These are phyloP conservation scores for Philypnodon macrostomus DNA, from an alignment of 2,797 vertebrate genomes.

Conservation along the genomic window DNA sequence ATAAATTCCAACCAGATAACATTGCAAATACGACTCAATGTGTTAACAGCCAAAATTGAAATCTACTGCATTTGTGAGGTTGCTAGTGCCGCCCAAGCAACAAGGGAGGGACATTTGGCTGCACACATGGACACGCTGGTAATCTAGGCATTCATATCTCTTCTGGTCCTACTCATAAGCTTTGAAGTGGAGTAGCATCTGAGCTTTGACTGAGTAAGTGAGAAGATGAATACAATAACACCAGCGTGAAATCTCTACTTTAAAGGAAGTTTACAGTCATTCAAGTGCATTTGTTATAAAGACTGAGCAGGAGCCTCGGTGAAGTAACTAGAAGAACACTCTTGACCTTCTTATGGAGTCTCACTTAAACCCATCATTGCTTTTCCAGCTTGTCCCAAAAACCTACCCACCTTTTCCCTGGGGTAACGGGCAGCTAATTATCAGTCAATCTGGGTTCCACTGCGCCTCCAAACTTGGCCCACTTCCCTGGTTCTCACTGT, in stretches of 20 bases:
- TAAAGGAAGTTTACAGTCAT: constrained; percentile 55
- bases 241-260: constrained; percentile 43
- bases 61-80: too few species aligned
- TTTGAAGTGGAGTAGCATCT: constrained; percentile 56
- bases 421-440: constrained; percentile 48
- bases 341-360: constrained; percentile 25
- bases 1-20: too few species aligned
- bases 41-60: too few species aligned
- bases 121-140: constrained; percentile 23
- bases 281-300: constrained; percentile 51
- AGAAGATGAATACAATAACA: constrained; percentile 57
- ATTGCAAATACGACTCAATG: too few species aligned
- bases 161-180: constrained; percentile 46
- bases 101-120: not conserved
- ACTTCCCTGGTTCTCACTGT: constrained; percentile 14
- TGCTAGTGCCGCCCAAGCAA: too few species aligned
- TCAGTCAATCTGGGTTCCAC: constrained; percentile 41
- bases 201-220: constrained; percentile 48
- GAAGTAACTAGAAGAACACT: constrained; percentile 5
- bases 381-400: not conserved
- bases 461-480: constrained; percentile 23
- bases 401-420: constrained; percentile 12
- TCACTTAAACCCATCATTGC: constrained; percentile 12
- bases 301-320: too few species aligned
- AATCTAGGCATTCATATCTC: constrained; percentile 57